Base-by-base conservation (phyloP, 2,113 vertebrate species). In the Anthoscopus minutus region DNA sequence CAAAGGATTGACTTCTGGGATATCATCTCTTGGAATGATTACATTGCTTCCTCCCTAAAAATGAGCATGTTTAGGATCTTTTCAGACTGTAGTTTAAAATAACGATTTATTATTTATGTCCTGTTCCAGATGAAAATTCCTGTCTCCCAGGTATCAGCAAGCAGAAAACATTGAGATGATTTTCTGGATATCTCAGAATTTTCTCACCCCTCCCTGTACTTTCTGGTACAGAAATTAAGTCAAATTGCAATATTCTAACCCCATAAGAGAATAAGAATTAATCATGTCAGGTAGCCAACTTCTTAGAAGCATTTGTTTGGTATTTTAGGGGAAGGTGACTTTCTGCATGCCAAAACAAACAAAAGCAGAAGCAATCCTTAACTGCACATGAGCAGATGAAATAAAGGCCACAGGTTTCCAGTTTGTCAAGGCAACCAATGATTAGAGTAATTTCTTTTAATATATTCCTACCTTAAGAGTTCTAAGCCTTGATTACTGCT, bases 31-130 rank as follows among this genome's bases (percentile, higher is more conserved):
- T 56, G 20, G 24, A 65, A 81, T 67, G 6, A 66, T 66, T 62
- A 44, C 7, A 66, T 45, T 90, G 76, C 31, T 81, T 78, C 15
- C 31, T 61, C 62, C 25, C 13, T 45, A 54, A 31, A 77, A 86
- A 50, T 8, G 1, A 58, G 0, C 17, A 51, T 7, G 2, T 28
- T 11, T 64, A 44, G 15, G 11, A 78, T 67, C 22, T 47, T 71
- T 62, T 62, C n/a, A 76, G 37, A 31, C 31, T 74, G 83, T 42
- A 21, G 19, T 91, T 92, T 88, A 91, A 89, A 86, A 72, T 25
- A 1, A 30, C 28, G 4, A 54, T 66, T 66, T 90, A 56, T 78
- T 76, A 78, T 60, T 78, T 5, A 35, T 30, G 13, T 50, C 10
- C 13, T 18, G 31, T 60, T 53, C 53, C 81, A 87, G 24, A 65